A percentile compares a stretch with the other conserved stretches of the same genome.
Conservation (phyloP, 2,888 invertebrate species). For the Gordius sp. region DNA sequence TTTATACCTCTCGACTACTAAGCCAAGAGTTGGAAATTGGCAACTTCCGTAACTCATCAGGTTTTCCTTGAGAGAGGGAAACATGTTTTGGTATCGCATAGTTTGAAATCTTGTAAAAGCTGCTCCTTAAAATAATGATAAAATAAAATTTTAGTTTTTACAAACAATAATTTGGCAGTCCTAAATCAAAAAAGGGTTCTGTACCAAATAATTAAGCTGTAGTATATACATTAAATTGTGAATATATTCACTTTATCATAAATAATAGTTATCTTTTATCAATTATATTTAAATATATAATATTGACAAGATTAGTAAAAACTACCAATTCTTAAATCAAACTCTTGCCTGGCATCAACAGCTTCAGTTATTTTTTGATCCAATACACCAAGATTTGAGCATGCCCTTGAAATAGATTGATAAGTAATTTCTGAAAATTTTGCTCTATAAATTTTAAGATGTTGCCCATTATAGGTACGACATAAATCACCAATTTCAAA, state of each 20-base stretch:
- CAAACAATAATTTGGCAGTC: too few species aligned
- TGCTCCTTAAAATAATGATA: conserved; percentile 39
- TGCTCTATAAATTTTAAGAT: conserved; percentile 38
- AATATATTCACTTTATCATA: neutral
- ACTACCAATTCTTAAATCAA: conserved; percentile 53
- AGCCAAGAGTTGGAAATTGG: conserved; percentile 96
- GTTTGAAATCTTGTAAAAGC: conserved; percentile 95
- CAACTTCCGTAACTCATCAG: conserved; percentile 91
- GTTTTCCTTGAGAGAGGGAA: conserved; percentile 37
- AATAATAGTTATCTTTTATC: neutral
- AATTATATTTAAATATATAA: conserved; percentile 7
- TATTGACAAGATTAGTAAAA: neutral
- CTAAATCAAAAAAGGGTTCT: too few species aligned
- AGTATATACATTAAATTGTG: neutral
- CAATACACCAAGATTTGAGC: conserved; percentile 48
- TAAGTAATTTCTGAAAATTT: conserved; percentile 88
- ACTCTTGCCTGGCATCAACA: conserved; percentile 62
- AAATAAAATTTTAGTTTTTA: too few species aligned
- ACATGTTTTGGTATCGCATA: conserved; percentile 45
- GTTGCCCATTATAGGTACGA: conserved; percentile 30
- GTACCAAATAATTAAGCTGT: too few species aligned
- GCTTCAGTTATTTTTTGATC: conserved; percentile 54
- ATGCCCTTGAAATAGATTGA: conserved; percentile 49
- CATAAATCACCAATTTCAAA: conserved; percentile 82
- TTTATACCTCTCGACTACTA: conserved; percentile 71